A percentile compares a stretch with the other conserved stretches of the same genome.
phyloP scores from a whole-genome alignment of 2,888 invertebrate species.

The Noctua comes region DNA sequence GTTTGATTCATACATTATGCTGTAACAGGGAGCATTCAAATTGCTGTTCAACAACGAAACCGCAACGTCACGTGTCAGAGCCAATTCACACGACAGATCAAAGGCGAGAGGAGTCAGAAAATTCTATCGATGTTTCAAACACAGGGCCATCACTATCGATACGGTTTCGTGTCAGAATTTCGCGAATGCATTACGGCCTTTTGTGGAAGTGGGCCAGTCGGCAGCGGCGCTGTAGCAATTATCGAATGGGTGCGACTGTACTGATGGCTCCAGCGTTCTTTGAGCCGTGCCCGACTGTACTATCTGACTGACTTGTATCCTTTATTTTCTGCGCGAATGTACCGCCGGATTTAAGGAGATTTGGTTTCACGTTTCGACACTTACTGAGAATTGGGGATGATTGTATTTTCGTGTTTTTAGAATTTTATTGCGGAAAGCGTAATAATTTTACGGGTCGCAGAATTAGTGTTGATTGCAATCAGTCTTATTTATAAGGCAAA shows the following conservation, averaged over 20 bases:
- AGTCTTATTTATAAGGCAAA: background rate
- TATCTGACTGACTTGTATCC: constrained; percentile 54
- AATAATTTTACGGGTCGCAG: background rate
- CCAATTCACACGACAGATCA: constrained; percentile 61
- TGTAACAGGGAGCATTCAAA: constrained; percentile 63
- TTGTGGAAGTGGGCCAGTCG: constrained; percentile 75
- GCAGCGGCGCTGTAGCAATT: constrained; percentile 73
- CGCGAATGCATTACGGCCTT: constrained; percentile 77
- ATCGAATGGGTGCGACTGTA: constrained; percentile 74
- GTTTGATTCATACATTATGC: constrained; percentile 52
- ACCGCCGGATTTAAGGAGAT: constrained; percentile 68
- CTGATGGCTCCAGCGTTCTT: constrained; percentile 66
- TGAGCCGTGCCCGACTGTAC: constrained; percentile 73
- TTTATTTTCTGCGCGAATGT: constrained; percentile 67
- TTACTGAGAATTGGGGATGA: constrained; percentile 34
- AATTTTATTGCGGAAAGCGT: constrained; percentile 7
- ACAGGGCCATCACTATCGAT: constrained; percentile 69
- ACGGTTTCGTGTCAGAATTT: constrained; percentile 72
- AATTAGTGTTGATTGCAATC: background rate
- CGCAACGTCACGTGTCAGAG: constrained; percentile 65
- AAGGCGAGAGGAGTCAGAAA: constrained; percentile 61
- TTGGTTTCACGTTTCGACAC: constrained; percentile 67
- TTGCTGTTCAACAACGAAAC: constrained; percentile 63
- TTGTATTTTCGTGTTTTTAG: constrained; percentile 36
- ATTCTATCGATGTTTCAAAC: constrained; percentile 68